These are phyloP conservation scores for Myrmophylax atrothorax DNA, from an alignment of 2,113 vertebrate species.

Conservation along the genomic window DNA sequence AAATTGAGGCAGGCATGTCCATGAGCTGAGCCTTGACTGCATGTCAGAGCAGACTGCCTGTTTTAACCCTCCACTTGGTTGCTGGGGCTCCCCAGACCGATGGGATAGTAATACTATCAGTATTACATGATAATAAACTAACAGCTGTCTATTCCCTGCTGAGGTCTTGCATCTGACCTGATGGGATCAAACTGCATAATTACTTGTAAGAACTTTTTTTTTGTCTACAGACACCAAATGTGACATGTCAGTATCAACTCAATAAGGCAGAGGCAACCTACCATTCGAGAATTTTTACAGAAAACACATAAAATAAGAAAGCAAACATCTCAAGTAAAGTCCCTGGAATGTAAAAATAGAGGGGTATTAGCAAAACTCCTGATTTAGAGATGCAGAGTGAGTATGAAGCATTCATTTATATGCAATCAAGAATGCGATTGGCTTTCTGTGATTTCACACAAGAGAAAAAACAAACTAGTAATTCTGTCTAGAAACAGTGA, in stretches of 20 bases:
- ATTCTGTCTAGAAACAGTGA: not conserved
- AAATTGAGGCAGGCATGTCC: not conserved
- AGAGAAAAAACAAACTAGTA: not conserved
- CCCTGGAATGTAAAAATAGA: not conserved
- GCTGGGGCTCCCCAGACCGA: not conserved
- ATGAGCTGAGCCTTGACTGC: not conserved
- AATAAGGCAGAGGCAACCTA: not conserved
- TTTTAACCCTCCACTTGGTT: not conserved
- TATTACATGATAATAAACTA: not conserved
- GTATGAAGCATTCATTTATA: not conserved
- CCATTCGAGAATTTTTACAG: not conserved
- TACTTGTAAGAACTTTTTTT: not conserved
- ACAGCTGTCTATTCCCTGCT: not conserved
- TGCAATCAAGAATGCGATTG: not conserved
- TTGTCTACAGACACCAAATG: not conserved
- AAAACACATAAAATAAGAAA: not conserved
- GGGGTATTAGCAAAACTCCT: not conserved
- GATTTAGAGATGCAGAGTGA: not conserved
- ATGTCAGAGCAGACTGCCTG: accelerated
- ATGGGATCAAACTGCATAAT: not conserved
- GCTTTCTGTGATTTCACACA: not conserved
- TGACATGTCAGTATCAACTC: not conserved
- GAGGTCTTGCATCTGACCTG: not conserved
- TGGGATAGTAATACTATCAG: not conserved
- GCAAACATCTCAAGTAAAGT: not conserved